phyloP scores from a whole-genome alignment of 2,797 vertebrate genomes.

The Aldrovandia affinis region DNA sequence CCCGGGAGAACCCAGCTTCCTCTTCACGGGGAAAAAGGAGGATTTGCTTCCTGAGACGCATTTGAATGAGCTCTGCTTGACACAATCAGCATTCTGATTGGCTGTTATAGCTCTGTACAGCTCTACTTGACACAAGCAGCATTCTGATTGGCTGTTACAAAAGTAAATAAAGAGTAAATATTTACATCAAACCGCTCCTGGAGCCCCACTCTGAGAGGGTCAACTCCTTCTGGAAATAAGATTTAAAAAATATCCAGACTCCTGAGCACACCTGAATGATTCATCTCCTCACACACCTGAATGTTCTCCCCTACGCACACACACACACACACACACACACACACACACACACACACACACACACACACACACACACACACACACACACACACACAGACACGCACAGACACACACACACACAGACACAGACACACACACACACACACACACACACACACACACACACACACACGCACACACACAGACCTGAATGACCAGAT shows the following conservation, averaged over 20 bases:
- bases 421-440: no score
- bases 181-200: not conserved
- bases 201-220: not conserved
- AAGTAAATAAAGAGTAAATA: no score
- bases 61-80: conserved; percentile 22
- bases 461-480: no score
- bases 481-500: no score
- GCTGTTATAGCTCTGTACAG: not conserved
- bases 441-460: no score
- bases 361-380: no score
- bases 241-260: not conserved
- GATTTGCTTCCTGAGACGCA: conserved; percentile 17
- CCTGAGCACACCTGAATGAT: not conserved
- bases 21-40: not conserved
- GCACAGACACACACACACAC: no score
- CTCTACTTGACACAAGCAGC: not conserved
- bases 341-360: no score
- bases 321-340: no score
- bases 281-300: not conserved
- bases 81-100: not conserved
- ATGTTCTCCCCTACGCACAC: not conserved
- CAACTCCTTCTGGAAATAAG: no score
- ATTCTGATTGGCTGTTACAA: no score
- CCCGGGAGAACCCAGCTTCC: not conserved
- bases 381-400: no score